Evolutionary conservation across 1,140 invertebrate species (phyloP).

Genomic region (Drosophila mojavensis): DNA sequence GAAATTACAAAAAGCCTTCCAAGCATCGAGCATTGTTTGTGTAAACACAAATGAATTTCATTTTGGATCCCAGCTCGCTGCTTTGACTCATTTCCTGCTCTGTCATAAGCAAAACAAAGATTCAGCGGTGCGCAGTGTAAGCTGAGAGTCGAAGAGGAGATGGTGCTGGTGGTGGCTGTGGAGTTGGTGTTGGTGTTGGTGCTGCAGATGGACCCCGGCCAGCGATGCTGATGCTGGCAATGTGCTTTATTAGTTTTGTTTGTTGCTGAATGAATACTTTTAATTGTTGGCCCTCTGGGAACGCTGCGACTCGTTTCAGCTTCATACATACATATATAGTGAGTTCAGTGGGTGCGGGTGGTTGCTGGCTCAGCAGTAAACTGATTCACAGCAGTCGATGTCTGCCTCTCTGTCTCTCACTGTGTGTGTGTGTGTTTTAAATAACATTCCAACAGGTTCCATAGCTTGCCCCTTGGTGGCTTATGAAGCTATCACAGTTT

Average conservation of each 20-base stretch:
- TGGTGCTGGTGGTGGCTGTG: background rate
- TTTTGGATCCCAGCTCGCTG: conserved; percentile 3
- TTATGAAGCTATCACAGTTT: conserved; percentile 25
- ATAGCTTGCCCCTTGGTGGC: background rate
- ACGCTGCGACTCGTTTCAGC: conserved; percentile 32
- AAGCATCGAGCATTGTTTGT: conserved; percentile 43
- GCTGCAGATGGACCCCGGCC: background rate
- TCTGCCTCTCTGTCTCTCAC: conserved; percentile 1
- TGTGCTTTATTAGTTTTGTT: conserved; percentile 59
- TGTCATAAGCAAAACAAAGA: conserved; percentile 49
- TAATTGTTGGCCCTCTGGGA: conserved; percentile 63
- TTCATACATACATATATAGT: background rate
- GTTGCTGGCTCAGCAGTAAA: conserved; percentile 39
- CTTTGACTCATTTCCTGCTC: conserved; percentile 49
- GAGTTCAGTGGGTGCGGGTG: background rate
- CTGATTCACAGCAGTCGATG: conserved; percentile 13
- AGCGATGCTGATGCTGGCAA: conserved; percentile 10
- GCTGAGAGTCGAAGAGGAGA: conserved; percentile 10
- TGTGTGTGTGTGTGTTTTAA: conserved; percentile 13
- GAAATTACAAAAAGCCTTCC: conserved; percentile 65
- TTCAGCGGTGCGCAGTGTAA: conserved; percentile 36
- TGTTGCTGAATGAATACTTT: conserved; percentile 66
- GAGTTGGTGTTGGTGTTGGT: background rate
- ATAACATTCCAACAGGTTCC: conserved; percentile 40
- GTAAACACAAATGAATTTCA: conserved; percentile 32